Conservation (phyloP, 1,140 invertebrate species). For the Drosophila varians region DNA sequence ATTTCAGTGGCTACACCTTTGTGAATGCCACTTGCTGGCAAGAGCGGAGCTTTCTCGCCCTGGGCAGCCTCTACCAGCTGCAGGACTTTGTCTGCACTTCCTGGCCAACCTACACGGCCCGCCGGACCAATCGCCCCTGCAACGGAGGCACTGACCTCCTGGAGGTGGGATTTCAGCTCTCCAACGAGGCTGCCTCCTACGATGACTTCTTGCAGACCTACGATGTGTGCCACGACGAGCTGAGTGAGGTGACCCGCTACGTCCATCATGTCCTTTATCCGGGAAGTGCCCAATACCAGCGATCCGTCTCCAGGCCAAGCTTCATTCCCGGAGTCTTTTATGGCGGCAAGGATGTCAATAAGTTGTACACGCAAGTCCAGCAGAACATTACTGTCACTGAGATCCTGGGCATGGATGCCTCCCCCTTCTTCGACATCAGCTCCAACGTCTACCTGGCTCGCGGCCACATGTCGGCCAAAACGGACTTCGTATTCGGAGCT, state of each 20-base stretch:
- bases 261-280: slow-evolving; percentile 79
- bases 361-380: slow-evolving; percentile 67
- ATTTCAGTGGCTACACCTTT: slow-evolving; percentile 33
- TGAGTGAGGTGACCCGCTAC: slow-evolving; percentile 79
- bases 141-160: slow-evolving; percentile 73
- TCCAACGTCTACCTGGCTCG: slow-evolving; percentile 84
- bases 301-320: slow-evolving; percentile 65
- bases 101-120: slow-evolving; percentile 69
- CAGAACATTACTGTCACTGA: slow-evolving; percentile 72
- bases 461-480: slow-evolving; percentile 88
- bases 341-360: slow-evolving; percentile 71
- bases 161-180: slow-evolving; percentile 74
- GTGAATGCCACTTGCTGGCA: slow-evolving; percentile 62
- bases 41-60: slow-evolving; percentile 45
- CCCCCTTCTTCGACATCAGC: slow-evolving; percentile 66
- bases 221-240: slow-evolving; percentile 84
- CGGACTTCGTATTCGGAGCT: slow-evolving; percentile 86
- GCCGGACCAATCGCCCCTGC: slow-evolving; percentile 68
- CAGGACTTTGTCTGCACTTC: slow-evolving; percentile 72
- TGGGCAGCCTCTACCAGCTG: slow-evolving; percentile 57
- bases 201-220: slow-evolving; percentile 81
- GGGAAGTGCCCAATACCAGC: slow-evolving; percentile 74
- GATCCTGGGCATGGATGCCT: slow-evolving; percentile 77
- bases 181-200: background rate
- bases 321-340: slow-evolving; percentile 80